Base-by-base conservation (phyloP, 1,140 invertebrate species). In the Lepidurus packardi region DNA sequence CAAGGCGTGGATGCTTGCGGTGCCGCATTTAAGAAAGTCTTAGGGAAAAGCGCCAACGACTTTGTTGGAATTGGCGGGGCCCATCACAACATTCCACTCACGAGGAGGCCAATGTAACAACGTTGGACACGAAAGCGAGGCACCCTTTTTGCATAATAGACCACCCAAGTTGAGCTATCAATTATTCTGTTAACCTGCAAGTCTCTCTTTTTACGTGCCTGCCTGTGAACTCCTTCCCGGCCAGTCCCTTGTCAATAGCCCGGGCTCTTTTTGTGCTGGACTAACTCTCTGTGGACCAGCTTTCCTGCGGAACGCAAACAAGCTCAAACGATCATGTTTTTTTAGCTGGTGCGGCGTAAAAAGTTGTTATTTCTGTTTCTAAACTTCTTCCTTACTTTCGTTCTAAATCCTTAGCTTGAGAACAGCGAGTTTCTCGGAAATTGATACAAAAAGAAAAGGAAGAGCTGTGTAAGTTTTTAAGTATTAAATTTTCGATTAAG, bases 151-250 rank as follows among this genome's bases (percentile, higher is more conserved):
- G 53, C 53, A 65, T 65, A 65, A 65, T 65, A 65, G 53, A 65
- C 53, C 53, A 65, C 53, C 53, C 53, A 65, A 65, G 53, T 65
- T 65, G 53, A 65, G 53, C 53, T 65, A 65, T 65, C 53, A 65
- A 65, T 65, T 65, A 65, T 65, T 65, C 53, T 65, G 53, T 65
- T 65, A 65, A 65, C 53, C 53, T 65, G 53, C 53, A 65, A 65
- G 53, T 65, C 53, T 65, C 53, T 65, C 53, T 65, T 65, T 65
- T 65, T 65, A 65, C 53, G 53, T 65, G 53, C 21, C 53, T 65
- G 53, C 53, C 53, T 65, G 53, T 65, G 53, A 65, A 65, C 53
- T 65, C 53, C 53, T 65, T 65, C 21, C 53, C 21, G 53, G 21
- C 53, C 53, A 65, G 13, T 65, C 7, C 53, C 53, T 65, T 65